Percentiles rank a stretch among this genome's conserved stretches.
phyloP scores from a whole-genome alignment of 2,797 vertebrate genomes.

The Myotis daubentonii region DNA sequence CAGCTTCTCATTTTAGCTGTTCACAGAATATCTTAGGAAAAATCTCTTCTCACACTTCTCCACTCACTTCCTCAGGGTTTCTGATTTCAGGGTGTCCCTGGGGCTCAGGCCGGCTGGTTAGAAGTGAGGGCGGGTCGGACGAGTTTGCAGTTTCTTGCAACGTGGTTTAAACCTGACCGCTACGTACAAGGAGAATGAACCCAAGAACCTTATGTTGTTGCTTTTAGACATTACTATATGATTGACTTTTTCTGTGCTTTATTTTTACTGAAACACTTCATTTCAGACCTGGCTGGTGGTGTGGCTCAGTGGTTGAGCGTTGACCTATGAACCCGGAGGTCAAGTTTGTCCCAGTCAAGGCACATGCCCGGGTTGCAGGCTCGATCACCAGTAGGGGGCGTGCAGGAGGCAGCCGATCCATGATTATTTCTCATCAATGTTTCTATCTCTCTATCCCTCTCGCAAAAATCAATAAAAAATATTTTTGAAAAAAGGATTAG shows the following conservation, averaged over 20 bases:
- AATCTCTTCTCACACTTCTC: background rate
- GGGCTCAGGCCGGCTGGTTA: background rate
- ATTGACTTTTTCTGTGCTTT: background rate
- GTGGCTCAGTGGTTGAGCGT: background rate
- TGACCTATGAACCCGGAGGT: too few species aligned
- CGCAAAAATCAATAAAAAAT: too few species aligned
- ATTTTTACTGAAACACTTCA: background rate
- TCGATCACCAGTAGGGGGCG: too few species aligned
- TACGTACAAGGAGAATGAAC: background rate
- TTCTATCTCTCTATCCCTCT: too few species aligned
- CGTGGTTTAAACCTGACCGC: background rate
- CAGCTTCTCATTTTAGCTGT: slow-evolving; percentile 51
- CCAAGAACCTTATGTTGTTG: background rate
- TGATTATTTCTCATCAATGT: too few species aligned
- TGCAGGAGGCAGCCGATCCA: too few species aligned
- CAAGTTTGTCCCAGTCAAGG: too few species aligned
- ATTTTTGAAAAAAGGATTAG: background rate
- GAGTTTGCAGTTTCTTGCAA: background rate
- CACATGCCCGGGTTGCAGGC: too few species aligned
- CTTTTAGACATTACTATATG: background rate
- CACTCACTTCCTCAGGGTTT: background rate
- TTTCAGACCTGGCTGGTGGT: background rate
- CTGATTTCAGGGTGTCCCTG: background rate
- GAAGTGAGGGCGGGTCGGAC: accelerated
- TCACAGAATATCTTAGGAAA: background rate